These are phyloP conservation scores for Scolopax bukidnonensis DNA, from an alignment of 2,797 vertebrate genomes.

Conservation along the genomic window DNA sequence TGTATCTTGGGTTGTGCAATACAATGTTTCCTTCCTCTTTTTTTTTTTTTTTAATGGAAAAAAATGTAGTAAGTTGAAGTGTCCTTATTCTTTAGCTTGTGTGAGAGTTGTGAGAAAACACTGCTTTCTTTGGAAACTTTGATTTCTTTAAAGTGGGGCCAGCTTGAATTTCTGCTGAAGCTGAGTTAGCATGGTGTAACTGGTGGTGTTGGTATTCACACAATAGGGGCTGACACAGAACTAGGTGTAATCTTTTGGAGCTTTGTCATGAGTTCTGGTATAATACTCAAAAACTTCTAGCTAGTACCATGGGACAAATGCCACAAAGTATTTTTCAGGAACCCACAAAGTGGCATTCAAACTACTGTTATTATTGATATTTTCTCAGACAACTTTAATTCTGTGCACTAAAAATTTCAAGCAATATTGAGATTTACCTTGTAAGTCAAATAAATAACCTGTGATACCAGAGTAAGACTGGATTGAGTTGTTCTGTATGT, in stretches of 20 bases:
- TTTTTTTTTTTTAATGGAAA: neutral
- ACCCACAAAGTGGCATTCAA: neutral
- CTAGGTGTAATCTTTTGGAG: neutral
- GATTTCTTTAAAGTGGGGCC: neutral
- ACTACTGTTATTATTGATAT: neutral
- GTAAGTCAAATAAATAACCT: constrained; percentile 38
- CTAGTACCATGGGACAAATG: neutral
- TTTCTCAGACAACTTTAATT: constrained; percentile 5
- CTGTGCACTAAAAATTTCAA: constrained; percentile 55
- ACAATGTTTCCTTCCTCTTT: neutral
- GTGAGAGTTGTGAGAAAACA: neutral
- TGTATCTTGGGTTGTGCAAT: neutral
- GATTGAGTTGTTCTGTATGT: constrained; percentile 57
- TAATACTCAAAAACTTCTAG: neutral
- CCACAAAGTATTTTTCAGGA: neutral
- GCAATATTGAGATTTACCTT: constrained; percentile 64
- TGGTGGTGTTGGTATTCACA: neutral
- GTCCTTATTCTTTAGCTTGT: constrained; percentile 7
- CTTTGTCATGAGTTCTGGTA: neutral
- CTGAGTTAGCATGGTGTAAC: neutral
- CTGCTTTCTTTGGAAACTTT: neutral
- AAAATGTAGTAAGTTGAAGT: constrained; percentile 23
- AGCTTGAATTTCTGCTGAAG: neutral
- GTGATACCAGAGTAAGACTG: constrained; percentile 31
- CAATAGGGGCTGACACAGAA: neutral